Conservation (phyloP, 2,113 vertebrate genomes). For the Bothrops jararaca region DNA sequence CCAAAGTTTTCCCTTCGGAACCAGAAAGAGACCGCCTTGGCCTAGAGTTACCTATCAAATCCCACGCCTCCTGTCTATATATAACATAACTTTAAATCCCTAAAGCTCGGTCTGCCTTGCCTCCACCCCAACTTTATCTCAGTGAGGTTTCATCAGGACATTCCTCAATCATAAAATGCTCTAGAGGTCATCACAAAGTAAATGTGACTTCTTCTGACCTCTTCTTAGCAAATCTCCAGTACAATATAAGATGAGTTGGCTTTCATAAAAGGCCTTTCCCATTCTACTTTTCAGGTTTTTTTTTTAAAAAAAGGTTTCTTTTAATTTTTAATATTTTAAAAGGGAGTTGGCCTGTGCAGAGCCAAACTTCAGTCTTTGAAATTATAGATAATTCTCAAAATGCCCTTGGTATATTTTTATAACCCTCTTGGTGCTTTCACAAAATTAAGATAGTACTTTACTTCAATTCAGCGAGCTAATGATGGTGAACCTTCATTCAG, state of each 20-base stretch:
- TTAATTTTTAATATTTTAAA: not conserved
- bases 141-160: not conserved
- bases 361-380: not conserved
- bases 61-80: not conserved
- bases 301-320: not conserved
- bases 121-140: not conserved
- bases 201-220: not conserved
- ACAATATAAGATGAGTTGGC: not conserved
- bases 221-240: not conserved
- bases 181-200: not conserved
- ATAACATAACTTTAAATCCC: not conserved
- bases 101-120: not conserved
- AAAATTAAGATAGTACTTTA: not conserved
- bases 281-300: not conserved
- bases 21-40: not conserved
- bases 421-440: not conserved
- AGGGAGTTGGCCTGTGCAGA: not conserved
- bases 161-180: not conserved
- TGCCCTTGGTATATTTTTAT: not conserved
- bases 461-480: not conserved
- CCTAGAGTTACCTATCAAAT: not conserved
- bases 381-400: not conserved
- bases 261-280: not conserved
- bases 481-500: not conserved
- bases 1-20: conserved; percentile 6